phyloP scores from a whole-genome alignment of 2,113 vertebrate genomes.

The Sorex fumeus region DNA sequence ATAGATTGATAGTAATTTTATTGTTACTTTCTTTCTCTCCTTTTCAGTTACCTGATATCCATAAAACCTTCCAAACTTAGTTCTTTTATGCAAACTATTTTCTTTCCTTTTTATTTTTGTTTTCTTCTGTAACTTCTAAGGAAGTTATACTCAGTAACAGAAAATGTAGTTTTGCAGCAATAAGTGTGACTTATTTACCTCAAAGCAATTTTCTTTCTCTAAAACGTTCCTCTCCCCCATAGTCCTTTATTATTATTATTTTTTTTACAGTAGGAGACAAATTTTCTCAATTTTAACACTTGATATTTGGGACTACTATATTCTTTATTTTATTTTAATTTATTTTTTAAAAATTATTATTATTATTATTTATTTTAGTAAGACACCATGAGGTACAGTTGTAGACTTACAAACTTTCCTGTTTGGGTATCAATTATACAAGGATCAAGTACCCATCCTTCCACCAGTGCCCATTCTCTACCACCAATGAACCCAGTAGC shows the following conservation, averaged over 20 bases:
- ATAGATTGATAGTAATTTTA: too few species aligned
- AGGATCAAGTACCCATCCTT: too few species aligned
- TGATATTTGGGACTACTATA: neutral
- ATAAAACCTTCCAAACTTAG: neutral
- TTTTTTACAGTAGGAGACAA: neutral
- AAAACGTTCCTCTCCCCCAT: neutral
- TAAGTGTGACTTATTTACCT: conserved; percentile 14
- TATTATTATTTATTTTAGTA: too few species aligned
- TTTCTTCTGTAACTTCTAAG: conserved; percentile 17
- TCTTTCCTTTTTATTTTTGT: conserved; percentile 12
- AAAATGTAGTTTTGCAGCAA: neutral
- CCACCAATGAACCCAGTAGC: too few species aligned
- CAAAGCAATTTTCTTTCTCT: neutral
- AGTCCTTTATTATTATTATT: neutral
- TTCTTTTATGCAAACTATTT: conserved; percentile 30
- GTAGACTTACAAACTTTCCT: too few species aligned
- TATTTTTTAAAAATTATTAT: too few species aligned
- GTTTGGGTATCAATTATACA: too few species aligned
- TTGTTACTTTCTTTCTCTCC: neutral
- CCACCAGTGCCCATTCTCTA: too few species aligned
- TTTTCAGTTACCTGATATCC: neutral
- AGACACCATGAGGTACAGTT: too few species aligned
- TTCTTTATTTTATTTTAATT: too few species aligned
- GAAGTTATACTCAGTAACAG: neutral
- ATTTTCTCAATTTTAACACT: conserved; percentile 6